Conservation (phyloP, 2,113 vertebrate genomes). For the Menidia beryllina region DNA sequence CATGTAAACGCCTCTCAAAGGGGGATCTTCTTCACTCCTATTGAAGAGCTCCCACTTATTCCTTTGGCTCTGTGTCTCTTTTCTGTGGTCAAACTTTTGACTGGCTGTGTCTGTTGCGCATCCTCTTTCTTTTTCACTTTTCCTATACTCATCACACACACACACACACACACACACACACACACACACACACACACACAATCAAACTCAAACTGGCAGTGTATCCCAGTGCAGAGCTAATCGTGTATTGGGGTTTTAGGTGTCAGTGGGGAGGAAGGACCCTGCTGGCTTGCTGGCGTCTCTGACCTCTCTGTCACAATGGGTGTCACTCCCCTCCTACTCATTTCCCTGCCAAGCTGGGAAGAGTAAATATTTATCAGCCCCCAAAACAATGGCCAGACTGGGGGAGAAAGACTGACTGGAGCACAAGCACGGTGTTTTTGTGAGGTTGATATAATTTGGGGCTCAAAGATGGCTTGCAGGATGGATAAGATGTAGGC, state of each 20-base stretch:
- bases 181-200: conserved; percentile 13
- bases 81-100: conserved; percentile 25
- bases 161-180: conserved; percentile 10
- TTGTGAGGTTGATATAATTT: conserved; percentile 26
- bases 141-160: conserved; percentile 4
- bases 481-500: conserved; percentile 23
- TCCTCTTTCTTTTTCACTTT: conserved; percentile 1
- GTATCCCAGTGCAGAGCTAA: conserved; percentile 15
- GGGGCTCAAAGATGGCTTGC: conserved; percentile 18
- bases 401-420: conserved; percentile 78
- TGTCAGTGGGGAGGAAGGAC: conserved; percentile 64
- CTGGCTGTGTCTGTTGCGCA: conserved; percentile 12
- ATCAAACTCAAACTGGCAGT: conserved; percentile 10
- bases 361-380: conserved; percentile 93
- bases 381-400: conserved; percentile 83
- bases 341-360: conserved; percentile 86
- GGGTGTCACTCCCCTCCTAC: conserved; percentile 75
- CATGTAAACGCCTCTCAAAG: conserved; percentile 61
- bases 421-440: conserved; percentile 60
- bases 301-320: conserved; percentile 82
- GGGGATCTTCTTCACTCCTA: conserved; percentile 36
- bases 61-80: neutral
- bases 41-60: conserved; percentile 34
- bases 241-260: conserved; percentile 64
- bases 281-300: conserved; percentile 66